These are phyloP conservation scores for Imbricaverruca yamaguchii DNA, from an alignment of 2,888 invertebrate genomes.

Conservation along the genomic window DNA sequence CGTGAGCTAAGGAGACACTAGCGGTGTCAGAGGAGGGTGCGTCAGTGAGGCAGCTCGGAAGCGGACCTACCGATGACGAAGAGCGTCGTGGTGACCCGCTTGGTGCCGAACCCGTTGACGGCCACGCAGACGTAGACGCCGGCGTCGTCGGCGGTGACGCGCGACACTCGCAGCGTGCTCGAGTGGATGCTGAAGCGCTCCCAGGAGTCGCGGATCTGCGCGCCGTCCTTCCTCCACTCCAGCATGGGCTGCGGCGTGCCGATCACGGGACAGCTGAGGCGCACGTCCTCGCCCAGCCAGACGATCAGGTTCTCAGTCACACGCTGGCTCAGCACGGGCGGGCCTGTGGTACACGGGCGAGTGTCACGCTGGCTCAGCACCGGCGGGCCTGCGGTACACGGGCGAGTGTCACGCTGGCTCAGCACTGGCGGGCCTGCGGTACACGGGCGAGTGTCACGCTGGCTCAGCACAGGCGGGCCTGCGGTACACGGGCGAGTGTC, in stretches of 20 bases:
- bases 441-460: no score
- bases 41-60: background rate
- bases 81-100: constrained; percentile 26
- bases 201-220: constrained; percentile 27
- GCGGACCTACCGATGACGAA: constrained; percentile 25
- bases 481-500: no score
- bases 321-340: background rate
- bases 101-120: constrained; percentile 30
- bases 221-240: constrained; percentile 25
- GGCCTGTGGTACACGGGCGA: background rate
- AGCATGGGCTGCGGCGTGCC: constrained; percentile 9
- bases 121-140: constrained; percentile 28
- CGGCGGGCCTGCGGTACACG: no score
- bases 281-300: background rate
- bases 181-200: constrained; percentile 26
- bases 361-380: background rate
- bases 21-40: no score
- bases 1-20: no score
- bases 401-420: no score
- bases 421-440: no score
- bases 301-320: constrained; percentile 1
- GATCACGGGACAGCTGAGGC: background rate
- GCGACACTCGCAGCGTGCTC: constrained; percentile 25
- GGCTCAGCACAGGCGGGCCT: no score
- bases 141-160: constrained; percentile 24